Conservation (phyloP, 2,888 invertebrate species). For the Heliconius ethilla region DNA sequence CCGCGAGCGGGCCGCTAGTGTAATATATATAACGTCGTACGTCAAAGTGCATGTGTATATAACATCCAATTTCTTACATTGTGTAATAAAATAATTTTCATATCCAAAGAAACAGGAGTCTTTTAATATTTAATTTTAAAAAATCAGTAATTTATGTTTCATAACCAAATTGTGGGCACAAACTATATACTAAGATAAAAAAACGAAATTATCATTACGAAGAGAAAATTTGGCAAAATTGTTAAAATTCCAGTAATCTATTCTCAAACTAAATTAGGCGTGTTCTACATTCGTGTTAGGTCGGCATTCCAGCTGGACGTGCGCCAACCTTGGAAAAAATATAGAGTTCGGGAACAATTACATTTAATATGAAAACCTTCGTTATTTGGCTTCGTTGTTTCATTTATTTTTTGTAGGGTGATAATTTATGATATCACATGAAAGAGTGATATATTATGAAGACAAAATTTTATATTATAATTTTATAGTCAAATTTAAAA, state of each 20-base stretch:
- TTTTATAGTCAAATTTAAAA: too few species aligned
- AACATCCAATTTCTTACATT: too few species aligned
- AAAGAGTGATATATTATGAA: too few species aligned
- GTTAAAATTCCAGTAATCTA: slow-evolving; percentile 27
- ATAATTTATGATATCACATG: background rate
- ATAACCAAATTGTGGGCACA: background rate
- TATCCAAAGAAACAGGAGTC: too few species aligned
- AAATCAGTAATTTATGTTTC: background rate
- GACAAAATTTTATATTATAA: too few species aligned
- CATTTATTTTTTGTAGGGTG: background rate
- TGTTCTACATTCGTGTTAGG: slow-evolving; percentile 29
- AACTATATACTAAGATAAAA: background rate
- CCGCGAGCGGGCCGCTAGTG: too few species aligned
- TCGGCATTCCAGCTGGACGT: slow-evolving; percentile 28
- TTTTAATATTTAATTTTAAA: background rate
- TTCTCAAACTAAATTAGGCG: slow-evolving; percentile 31
- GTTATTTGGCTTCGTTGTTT: background rate
- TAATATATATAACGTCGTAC: too few species aligned
- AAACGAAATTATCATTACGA: background rate
- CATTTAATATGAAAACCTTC: slow-evolving; percentile 3
- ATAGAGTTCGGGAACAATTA: background rate
- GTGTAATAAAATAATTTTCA: too few species aligned
- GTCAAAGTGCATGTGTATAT: too few species aligned
- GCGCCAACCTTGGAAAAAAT: slow-evolving; percentile 20
- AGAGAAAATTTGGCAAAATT: slow-evolving; percentile 13